Conservation (phyloP, 2,113 vertebrate species). For the Neopipo cinnamomea region DNA sequence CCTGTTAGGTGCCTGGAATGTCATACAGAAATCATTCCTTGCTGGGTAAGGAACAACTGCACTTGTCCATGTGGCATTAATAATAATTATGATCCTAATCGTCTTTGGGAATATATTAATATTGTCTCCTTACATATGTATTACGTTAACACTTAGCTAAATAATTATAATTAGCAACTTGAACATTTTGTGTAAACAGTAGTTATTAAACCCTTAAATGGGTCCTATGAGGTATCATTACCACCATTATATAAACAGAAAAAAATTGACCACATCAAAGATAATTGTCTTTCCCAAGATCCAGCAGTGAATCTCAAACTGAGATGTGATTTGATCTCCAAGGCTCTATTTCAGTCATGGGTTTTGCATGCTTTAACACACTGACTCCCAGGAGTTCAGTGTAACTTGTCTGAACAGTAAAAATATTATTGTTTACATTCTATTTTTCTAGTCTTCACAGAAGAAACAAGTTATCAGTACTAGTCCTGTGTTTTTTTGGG, state of each 20-base stretch:
- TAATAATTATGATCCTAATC: not conserved
- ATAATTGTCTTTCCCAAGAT: constrained; percentile 38
- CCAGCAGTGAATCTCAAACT: constrained; percentile 9
- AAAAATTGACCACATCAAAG: constrained; percentile 51
- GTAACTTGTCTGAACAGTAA: not conserved
- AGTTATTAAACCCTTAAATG: constrained; percentile 27
- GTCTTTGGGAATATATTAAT: constrained; percentile 25
- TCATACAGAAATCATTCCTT: not conserved
- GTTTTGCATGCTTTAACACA: not conserved
- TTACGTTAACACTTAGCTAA: constrained; percentile 35
- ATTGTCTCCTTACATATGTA: constrained; percentile 25
- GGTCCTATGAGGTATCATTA: constrained; percentile 54
- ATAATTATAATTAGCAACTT: constrained; percentile 44
- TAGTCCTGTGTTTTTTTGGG: not conserved
- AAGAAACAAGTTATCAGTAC: not conserved
- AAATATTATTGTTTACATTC: not conserved
- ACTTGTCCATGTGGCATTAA: not conserved
- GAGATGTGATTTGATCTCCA: not conserved
- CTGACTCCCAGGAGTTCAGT: not conserved
- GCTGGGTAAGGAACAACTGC: not conserved
- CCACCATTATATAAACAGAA: not conserved
- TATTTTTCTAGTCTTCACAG: not conserved
- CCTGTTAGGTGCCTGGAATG: not conserved
- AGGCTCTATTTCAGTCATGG: not conserved
- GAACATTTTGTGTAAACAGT: not conserved